Evolutionary conservation across 1,140 invertebrate genomes (phyloP), one percentile per base, ranked within the genome.

Genomic region (Plectrocnemia conspersa): DNA sequence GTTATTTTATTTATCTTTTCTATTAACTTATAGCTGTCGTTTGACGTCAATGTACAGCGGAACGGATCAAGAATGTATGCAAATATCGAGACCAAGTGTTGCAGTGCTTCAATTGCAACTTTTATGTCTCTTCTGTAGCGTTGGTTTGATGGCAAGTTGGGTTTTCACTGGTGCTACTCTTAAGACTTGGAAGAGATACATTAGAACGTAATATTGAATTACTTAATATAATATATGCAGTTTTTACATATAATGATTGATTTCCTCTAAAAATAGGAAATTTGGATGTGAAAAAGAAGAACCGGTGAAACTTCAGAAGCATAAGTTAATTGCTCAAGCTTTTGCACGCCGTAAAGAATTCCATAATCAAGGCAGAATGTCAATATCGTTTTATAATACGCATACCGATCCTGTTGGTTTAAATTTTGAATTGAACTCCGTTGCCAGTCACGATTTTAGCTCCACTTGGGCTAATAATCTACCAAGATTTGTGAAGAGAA

Each of bases 91-190:
- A 15, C 92, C 91, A 0, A 93, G 86, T 65, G 78, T 93, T 18
- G 84, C 83, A 3, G 83, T 91, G 63, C 69, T 91, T 50, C 86
- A 93, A 65, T 66, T 93, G 33, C 88, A 93, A 66, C 71, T 95
- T 54, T 66, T 94, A 38, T 80, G 87, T 36, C 79, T 89, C 23
- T 95, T 95, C 73, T 84, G 83, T 48, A 80, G 84, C 38, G 90
- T 90, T 22, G 80, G 92, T 52, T 75, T 89, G n/a, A 91, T 94
- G 86, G 89, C 90, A 3, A 89, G 87, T 2, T 96, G 91, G 90
- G 88, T 91, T 18, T 95, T 90, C 89, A 95, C 89, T 22, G 77
- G 80, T 27, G 85, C 87, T 16, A 89, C 90, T 0, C 66, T 89
- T 1, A 79, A 86, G 54, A 83, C 85, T 0, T 97, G 93, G 93